Evolutionary conservation across 2,888 invertebrate genomes (phyloP), one percentile per base, ranked within the genome.

Genomic region (Theretra japonica): DNA sequence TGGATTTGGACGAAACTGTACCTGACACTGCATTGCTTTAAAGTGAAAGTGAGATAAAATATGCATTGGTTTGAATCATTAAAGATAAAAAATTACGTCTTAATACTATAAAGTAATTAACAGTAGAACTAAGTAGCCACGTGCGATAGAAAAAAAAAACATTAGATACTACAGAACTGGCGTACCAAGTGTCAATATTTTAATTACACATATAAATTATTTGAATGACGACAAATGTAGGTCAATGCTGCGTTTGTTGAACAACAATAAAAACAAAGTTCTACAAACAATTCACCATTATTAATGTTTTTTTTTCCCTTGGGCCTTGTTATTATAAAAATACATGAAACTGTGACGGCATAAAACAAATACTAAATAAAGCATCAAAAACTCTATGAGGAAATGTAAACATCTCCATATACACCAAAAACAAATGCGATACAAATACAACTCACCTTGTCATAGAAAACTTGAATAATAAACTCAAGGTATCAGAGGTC

Each of bases 201-300:
- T 65, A 65, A 41, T 62, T n/a, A 23, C 23, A 23, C 21, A 4
- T 41, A 48, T 23, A 6, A 65, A 41, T 25, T 65, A 65, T 48
- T 65, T 6, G 41, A 65, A 65, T 23, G 28, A 5, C 4, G 28
- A 5, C 28, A 28, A 5, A 28, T 28, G 48, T 65, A 65, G 65
- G 65, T 48, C 65, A 65, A 65, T 65, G 65, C 23, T 48, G 23
- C 23, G 41, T 58, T 57, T 57, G 50, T 70, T 70, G 41, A 25
- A 15, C 53, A 53, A 50, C 62, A 60, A 60, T 57, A 41, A 33
- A 56, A 56, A 41, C 17, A 23, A 56, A 57, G 68, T 65, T 48
- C 41, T 48, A 65, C 48, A 23, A 65, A 62, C 62, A 62, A 21
- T 33, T 65, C 23, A 48, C 6, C 23, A 23, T 48, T 41, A 65